Base-by-base conservation (phyloP, 2,113 vertebrate genomes). In the Daboia siamensis region DNA sequence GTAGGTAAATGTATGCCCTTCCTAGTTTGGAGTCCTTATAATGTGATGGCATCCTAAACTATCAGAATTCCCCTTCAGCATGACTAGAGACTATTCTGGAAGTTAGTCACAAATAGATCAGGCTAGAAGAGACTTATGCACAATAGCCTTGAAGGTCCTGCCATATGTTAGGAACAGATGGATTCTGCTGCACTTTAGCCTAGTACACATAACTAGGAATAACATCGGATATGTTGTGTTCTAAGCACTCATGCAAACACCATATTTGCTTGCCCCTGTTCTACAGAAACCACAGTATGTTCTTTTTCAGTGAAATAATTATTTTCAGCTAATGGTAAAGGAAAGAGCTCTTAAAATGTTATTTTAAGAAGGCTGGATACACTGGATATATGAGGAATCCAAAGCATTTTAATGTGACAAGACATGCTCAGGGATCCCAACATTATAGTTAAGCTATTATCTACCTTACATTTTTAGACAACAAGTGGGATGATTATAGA, bases 291-390 rank as follows among this genome's bases (percentile, higher is more conserved):
- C 91, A 93, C 92, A 64, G 56, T 0, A 5, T 92, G 91, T 94
- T 96, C 86, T 96, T 96, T 89, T 91, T 48, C 89, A 39, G 89
- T 93, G 92, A 95, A 96, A 86, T 17, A 93, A 94, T 23, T 0
- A 61, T 95, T 97, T 94, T 90, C 94, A 95, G 57, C 91, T 90
- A 3, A 0, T 55, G 55, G 52, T 90, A 91, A 93, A 91, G 87
- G 52, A 74, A 17, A 57, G 29, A 0, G 3, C 91, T 20, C 12
- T 59, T 86, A 92, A 90, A 44, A 84, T 91, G 89, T 69, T 87
- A 90, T 92, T 90, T 24, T 59, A 17, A 33, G 29, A 15, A 90
- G 93, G 80, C 26, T 0, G 91, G 80, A 17, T 57, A 3, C 44
- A 88, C 61, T 64, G 88, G 56, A 74, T 4, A 91, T 52, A 59